Percentiles rank a stretch among this genome's conserved stretches.
phyloP scores from a whole-genome alignment of 1,140 invertebrate species.

The Alviniconcha marisindica region DNA sequence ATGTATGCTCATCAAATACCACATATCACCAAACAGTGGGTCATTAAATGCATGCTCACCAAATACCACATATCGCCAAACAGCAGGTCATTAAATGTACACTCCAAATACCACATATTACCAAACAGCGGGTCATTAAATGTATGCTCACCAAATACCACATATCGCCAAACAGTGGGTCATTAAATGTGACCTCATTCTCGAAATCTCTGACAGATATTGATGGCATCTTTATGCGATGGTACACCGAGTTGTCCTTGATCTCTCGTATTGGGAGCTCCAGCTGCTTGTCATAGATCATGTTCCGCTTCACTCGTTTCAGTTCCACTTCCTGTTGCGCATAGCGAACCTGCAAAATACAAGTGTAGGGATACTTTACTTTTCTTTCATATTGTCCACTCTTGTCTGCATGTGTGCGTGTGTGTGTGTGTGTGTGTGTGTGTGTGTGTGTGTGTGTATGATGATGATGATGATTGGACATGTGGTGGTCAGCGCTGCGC shows the following conservation, averaged over 20 bases:
- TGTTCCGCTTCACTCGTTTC: slow-evolving; percentile 61
- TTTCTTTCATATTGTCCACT: not conserved
- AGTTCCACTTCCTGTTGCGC: slow-evolving; percentile 66
- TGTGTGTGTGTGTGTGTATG: slow-evolving; percentile 16
- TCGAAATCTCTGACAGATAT: slow-evolving; percentile 42
- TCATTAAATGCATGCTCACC: slow-evolving; percentile 68
- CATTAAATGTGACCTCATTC: slow-evolving; percentile 64
- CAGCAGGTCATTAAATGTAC: slow-evolving; percentile 73
- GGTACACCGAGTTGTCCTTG: slow-evolving; percentile 58
- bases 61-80: slow-evolving; percentile 76
- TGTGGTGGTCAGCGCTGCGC: not conserved
- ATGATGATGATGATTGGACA: not conserved
- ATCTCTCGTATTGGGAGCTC: slow-evolving; percentile 61
- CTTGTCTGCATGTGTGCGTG: not conserved
- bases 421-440: not conserved
- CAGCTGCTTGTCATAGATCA: slow-evolving; percentile 69
- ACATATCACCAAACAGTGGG: no score
- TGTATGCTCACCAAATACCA: slow-evolving; percentile 76
- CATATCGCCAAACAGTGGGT: slow-evolving; percentile 74
- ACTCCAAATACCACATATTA: no score
- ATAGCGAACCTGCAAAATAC: slow-evolving; percentile 59
- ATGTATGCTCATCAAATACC: no score
- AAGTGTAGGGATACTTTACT: not conserved
- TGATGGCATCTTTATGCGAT: slow-evolving; percentile 43
- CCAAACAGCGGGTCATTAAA: no score